A percentile compares a stretch with the other conserved stretches of the same genome.
These are phyloP conservation scores for Cydia amplana DNA, from an alignment of 1,140 invertebrate species.

Conservation along the genomic window DNA sequence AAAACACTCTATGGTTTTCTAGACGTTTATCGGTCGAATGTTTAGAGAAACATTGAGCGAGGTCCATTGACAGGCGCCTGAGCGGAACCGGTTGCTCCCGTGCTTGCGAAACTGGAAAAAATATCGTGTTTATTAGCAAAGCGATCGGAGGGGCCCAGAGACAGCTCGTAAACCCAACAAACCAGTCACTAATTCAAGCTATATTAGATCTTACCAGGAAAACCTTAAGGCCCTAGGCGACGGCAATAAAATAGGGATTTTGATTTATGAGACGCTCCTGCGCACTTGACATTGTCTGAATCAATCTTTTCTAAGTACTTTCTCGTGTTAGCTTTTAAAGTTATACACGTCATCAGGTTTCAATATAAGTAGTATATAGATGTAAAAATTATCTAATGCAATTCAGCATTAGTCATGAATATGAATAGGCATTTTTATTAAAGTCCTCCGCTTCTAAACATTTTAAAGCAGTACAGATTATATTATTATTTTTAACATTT, in stretches of 20 bases:
- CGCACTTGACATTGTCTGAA: constrained; percentile 3
- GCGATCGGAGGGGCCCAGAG: constrained; percentile 23
- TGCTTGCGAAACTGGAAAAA: constrained; percentile 65
- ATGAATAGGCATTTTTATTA: no score
- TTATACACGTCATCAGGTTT: not conserved
- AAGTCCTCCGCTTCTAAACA: no score
- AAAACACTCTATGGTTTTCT: constrained; percentile 23
- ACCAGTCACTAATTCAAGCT: constrained; percentile 1
- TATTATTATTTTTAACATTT: no score
- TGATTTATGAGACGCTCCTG: not conserved
- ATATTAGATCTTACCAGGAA: not conserved
- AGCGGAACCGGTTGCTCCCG: constrained; percentile 61
- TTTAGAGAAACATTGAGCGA: constrained; percentile 43
- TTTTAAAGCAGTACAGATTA: no score
- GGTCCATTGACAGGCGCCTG: constrained; percentile 66
- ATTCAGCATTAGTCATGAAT: no score
- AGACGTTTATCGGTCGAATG: constrained; percentile 37
- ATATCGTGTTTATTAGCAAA: constrained; percentile 55
- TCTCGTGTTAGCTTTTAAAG: constrained; percentile 14
- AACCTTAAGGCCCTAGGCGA: not conserved
- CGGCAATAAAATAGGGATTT: not conserved
- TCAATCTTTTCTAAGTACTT: constrained; percentile 2
- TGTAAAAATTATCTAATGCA: no score
- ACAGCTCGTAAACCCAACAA: not conserved
- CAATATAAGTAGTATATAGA: not conserved